Percentiles rank a stretch among this genome's conserved stretches.
Conservation (phyloP, 2,113 vertebrate species). For the Heterocephalus glaber region DNA sequence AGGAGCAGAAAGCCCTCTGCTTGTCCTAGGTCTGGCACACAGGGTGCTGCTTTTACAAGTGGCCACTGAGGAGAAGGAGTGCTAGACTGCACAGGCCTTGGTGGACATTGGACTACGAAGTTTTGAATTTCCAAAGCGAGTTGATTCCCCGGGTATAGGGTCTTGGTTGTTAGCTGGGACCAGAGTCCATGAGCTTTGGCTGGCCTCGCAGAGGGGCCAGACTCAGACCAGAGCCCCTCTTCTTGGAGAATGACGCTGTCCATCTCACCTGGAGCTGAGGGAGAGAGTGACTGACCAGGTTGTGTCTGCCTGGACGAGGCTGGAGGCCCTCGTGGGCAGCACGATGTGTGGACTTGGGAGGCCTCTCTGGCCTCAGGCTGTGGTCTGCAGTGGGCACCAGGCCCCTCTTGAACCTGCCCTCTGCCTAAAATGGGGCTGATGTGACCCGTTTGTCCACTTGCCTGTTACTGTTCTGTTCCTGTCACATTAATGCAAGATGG, state of each 20-base stretch:
- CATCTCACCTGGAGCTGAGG: neutral
- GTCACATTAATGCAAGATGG: neutral
- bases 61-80: neutral
- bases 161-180: neutral
- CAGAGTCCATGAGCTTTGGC: neutral
- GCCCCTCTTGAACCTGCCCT: neutral
- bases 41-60: rapidly evolving
- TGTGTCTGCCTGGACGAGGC: neutral
- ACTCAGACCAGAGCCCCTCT: too few relatives aligned
- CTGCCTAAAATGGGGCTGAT: neutral
- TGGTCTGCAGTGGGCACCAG: neutral
- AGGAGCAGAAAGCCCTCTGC: rapidly evolving
- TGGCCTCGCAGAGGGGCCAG: neutral
- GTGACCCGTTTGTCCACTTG: neutral
- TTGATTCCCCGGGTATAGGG: neutral
- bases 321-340: neutral
- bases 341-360: neutral
- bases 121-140: neutral
- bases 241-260: neutral
- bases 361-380: neutral
- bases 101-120: neutral
- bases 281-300: neutral
- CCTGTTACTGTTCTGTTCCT: neutral
- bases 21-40: neutral
- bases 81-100: neutral